Evolutionary conservation across 1,140 invertebrate species (phyloP).

Genomic region (Lysiphlebus fabarum): DNA sequence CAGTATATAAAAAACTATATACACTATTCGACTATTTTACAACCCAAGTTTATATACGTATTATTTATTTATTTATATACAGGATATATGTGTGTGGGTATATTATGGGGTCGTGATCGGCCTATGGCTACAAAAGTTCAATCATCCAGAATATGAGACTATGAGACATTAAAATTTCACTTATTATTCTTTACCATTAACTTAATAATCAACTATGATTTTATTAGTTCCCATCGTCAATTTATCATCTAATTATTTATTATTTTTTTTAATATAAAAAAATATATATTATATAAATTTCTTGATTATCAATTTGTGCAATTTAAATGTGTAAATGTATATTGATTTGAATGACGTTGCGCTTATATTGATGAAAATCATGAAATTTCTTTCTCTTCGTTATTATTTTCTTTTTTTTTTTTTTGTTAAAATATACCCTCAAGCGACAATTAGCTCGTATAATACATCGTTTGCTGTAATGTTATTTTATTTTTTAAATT

Average conservation of each 20-base stretch:
- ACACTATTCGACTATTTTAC: conserved; percentile 2
- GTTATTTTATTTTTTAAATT: not conserved
- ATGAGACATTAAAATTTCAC: conserved; percentile 7
- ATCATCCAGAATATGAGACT: conserved; percentile 28
- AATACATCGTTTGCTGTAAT: conserved; percentile 11
- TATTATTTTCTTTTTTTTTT: not conserved
- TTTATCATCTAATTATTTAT: too few relatives aligned
- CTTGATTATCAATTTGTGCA: too few relatives aligned
- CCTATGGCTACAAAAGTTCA: conserved; percentile 40
- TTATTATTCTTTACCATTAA: conserved; percentile 1
- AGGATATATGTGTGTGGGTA: too few relatives aligned
- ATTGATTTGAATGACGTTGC: too few relatives aligned
- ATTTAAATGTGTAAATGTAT: too few relatives aligned
- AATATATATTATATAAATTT: not conserved
- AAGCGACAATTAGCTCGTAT: conserved; percentile 39
- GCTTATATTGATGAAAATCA: too few relatives aligned
- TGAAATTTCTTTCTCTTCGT: not conserved
- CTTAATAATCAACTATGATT: too few relatives aligned
- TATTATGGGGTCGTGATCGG: conserved; percentile 42
- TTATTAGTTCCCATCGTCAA: too few relatives aligned
- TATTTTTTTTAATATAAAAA: not conserved
- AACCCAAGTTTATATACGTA: not conserved
- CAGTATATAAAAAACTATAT: conserved; percentile 32
- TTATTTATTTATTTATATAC: too few relatives aligned
- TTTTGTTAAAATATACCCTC: conserved; percentile 41